Evolutionary conservation across 2,888 invertebrate genomes (phyloP).

Genomic region (Oxytorus armatus): DNA sequence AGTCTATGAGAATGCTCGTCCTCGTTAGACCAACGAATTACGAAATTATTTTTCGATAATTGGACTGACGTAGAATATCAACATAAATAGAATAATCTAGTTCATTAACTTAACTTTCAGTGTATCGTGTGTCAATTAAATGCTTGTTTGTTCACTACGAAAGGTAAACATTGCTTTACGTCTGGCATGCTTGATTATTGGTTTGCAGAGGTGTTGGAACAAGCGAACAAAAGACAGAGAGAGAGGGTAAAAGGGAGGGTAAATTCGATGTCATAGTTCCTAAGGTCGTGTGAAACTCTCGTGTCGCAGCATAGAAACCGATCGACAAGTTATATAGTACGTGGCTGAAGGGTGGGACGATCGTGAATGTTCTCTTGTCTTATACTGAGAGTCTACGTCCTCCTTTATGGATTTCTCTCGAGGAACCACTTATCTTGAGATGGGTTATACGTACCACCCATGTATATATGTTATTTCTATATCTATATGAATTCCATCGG

Average conservation of each 20-base stretch:
- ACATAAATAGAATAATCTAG: no score
- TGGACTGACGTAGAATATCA: background rate
- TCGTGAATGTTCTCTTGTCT: conserved; percentile 31
- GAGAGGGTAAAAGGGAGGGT: background rate
- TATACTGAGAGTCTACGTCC: conserved; percentile 25
- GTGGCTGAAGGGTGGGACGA: conserved; percentile 23
- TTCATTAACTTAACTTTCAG: background rate
- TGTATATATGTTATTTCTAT: conserved; percentile 20
- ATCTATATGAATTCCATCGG: conserved; percentile 12
- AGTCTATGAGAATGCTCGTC: no score
- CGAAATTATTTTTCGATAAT: background rate
- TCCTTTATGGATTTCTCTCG: conserved; percentile 46
- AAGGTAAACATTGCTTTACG: conserved; percentile 2
- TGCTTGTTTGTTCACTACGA: background rate
- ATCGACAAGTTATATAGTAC: background rate
- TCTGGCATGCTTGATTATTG: conserved; percentile 10
- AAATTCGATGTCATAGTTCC: conserved; percentile 20
- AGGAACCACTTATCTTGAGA: conserved; percentile 55
- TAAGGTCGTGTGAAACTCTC: background rate
- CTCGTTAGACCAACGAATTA: no score
- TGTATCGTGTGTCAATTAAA: conserved; percentile 3
- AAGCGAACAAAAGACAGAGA: background rate
- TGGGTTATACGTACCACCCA: conserved; percentile 20
- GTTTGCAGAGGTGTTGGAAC: background rate
- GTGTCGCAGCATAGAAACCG: background rate